Percentiles rank a stretch among this genome's conserved stretches.
Conservation (phyloP, 2,113 vertebrate genomes). For the Hyperopisus bebe region DNA sequence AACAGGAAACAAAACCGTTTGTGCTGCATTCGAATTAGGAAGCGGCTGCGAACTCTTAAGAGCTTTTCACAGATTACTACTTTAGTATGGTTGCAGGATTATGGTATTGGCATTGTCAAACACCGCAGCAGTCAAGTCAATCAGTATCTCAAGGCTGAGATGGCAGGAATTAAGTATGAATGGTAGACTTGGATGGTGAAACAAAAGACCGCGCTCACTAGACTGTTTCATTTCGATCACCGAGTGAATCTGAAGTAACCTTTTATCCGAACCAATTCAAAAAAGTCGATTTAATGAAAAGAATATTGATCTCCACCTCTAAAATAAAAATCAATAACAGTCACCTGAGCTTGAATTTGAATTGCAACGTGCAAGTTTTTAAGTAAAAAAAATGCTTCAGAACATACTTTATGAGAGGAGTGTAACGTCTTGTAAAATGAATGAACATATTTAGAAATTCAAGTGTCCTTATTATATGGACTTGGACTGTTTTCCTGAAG, state of each 20-base stretch:
- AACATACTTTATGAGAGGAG: not conserved
- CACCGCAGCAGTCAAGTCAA: not conserved
- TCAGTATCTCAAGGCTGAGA: not conserved
- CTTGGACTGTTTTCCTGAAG: not conserved
- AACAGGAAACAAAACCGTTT: not conserved
- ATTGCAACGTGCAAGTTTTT: not conserved
- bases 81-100: not conserved
- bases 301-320: not conserved
- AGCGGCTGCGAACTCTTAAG: not conserved
- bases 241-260: not conserved
- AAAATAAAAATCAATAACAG: not conserved
- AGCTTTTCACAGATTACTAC: not conserved
- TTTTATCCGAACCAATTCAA: not conserved
- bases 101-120: not conserved
- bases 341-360: not conserved
- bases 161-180: not conserved
- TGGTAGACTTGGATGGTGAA: not conserved
- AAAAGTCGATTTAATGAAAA: not conserved
- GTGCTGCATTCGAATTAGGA: not conserved
- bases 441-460: not conserved
- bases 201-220: not conserved
- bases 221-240: not conserved
- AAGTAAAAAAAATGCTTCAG: not conserved
- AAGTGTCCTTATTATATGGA: not conserved
- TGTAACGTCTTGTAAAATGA: not conserved